Conservation (phyloP, 2,888 invertebrate species). For the Geophilus truncorum region DNA sequence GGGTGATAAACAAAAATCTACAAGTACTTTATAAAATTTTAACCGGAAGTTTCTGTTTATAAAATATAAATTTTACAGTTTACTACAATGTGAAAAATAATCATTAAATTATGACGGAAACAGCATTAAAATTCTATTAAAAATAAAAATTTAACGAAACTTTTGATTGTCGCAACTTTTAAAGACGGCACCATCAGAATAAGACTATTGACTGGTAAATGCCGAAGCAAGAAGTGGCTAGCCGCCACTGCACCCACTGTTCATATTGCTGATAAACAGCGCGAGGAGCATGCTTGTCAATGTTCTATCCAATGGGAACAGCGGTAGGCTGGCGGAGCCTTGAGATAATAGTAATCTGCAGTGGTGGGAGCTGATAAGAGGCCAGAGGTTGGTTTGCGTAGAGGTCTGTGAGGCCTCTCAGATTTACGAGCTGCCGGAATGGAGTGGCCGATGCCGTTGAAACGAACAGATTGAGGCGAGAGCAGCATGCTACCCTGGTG, state of each 20-base stretch:
- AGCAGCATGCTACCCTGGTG: slow-evolving; percentile 27
- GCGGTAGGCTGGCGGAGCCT: slow-evolving; percentile 24
- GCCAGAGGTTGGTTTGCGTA: slow-evolving; percentile 27
- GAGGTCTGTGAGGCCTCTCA: slow-evolving; percentile 19
- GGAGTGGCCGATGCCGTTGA: slow-evolving; percentile 21
- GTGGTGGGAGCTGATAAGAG: slow-evolving; percentile 25
- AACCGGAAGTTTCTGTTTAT: too few relatives aligned
- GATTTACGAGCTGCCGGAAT: slow-evolving; percentile 25
- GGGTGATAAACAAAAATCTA: too few relatives aligned
- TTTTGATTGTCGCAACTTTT: background rate
- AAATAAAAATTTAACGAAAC: too few relatives aligned
- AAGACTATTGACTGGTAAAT: slow-evolving; percentile 25
- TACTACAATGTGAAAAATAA: too few relatives aligned
- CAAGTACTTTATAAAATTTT: too few relatives aligned
- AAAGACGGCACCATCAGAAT: background rate
- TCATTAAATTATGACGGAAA: too few relatives aligned
- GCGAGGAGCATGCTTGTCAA: slow-evolving; percentile 14
- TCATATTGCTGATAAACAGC: slow-evolving; percentile 27
- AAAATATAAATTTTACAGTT: too few relatives aligned
- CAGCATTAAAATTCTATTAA: too few relatives aligned
- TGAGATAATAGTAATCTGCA: slow-evolving; percentile 24
- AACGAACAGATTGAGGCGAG: slow-evolving; percentile 25
- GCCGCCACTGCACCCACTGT: background rate
- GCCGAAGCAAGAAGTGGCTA: background rate
- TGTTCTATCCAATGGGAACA: slow-evolving; percentile 20